These are phyloP conservation scores for Montifringilla adamsi DNA, from an alignment of 2,113 vertebrate genomes.

Conservation along the genomic window DNA sequence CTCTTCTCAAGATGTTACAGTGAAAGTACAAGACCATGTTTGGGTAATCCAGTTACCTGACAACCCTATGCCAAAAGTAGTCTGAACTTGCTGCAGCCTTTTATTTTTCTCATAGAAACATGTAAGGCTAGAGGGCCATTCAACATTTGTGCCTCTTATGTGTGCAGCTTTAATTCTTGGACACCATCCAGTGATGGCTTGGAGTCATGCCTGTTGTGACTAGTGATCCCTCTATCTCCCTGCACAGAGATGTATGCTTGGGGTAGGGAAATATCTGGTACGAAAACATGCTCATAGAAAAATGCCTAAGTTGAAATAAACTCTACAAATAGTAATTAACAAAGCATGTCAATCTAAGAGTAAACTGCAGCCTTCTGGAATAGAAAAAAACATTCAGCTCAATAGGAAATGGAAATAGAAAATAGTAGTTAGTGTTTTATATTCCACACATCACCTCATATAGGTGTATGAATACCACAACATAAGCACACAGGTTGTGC, in stretches of 20 bases:
- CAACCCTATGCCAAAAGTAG: background rate
- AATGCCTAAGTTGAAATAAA: background rate
- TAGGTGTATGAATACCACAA: background rate
- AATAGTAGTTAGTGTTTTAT: background rate
- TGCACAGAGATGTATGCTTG: background rate
- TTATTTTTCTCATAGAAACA: background rate
- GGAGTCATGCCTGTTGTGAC: conserved; percentile 27
- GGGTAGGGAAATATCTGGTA: background rate
- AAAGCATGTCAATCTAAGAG: background rate
- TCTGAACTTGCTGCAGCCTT: background rate
- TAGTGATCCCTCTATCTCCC: conserved; percentile 19
- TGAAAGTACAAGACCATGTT: background rate
- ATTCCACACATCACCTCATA: background rate
- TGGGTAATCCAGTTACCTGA: background rate
- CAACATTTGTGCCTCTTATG: background rate
- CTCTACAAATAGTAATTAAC: background rate
- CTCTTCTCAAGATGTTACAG: background rate
- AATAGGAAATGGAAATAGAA: background rate
- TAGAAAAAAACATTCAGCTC: background rate
- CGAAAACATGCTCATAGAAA: background rate
- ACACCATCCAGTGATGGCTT: background rate
- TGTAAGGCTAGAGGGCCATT: background rate
- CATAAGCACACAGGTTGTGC: background rate
- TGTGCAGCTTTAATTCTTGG: conserved; percentile 10
- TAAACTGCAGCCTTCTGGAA: background rate